A percentile compares a stretch with the other conserved stretches of the same genome.
phyloP scores from a whole-genome alignment of 2,113 vertebrate genomes.

The Ariopsis seemanni region DNA sequence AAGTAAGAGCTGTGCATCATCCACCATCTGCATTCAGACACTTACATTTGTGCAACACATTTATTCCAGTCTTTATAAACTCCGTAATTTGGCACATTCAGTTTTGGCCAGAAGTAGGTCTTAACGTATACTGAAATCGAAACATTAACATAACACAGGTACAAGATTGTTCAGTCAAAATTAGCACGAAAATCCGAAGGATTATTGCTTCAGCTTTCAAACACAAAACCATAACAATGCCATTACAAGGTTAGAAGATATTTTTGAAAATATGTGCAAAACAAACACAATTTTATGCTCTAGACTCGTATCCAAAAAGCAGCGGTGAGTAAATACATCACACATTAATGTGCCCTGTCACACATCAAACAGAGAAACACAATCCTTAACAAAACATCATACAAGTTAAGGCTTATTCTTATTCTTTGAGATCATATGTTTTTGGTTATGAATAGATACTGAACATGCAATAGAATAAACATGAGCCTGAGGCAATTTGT shows the following conservation, averaged over 20 bases:
- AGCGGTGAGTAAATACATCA: constrained; percentile 13
- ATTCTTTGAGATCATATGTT: constrained; percentile 28
- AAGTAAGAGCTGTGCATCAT: constrained; percentile 6
- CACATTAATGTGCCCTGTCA: constrained; percentile 1
- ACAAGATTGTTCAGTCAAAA: constrained; percentile 34
- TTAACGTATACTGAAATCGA: constrained; percentile 38
- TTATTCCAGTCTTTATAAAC: constrained; percentile 40
- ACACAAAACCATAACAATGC: constrained; percentile 46
- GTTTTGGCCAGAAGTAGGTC: constrained; percentile 24
- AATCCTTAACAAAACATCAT: constrained; percentile 44
- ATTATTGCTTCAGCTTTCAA: constrained; percentile 54
- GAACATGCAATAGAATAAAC: constrained; percentile 42
- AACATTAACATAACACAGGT: constrained; percentile 33
- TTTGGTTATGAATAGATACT: constrained; percentile 47
- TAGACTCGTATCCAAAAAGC: constrained; percentile 6
- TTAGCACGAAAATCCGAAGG: constrained; percentile 33
- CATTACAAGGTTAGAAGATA: constrained; percentile 33
- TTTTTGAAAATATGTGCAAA: constrained; percentile 39
- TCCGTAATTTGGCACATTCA: constrained; percentile 5
- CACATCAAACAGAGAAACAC: constrained; percentile 32
- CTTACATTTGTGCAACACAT: constrained; percentile 26
- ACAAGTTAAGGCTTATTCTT: constrained; percentile 51
- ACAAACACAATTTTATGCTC: constrained; percentile 38
- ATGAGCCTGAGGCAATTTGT: constrained; percentile 34
- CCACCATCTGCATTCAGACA: constrained; percentile 15